phyloP scores from a whole-genome alignment of 2,113 vertebrate species.

The Stictonetta naevosa region DNA sequence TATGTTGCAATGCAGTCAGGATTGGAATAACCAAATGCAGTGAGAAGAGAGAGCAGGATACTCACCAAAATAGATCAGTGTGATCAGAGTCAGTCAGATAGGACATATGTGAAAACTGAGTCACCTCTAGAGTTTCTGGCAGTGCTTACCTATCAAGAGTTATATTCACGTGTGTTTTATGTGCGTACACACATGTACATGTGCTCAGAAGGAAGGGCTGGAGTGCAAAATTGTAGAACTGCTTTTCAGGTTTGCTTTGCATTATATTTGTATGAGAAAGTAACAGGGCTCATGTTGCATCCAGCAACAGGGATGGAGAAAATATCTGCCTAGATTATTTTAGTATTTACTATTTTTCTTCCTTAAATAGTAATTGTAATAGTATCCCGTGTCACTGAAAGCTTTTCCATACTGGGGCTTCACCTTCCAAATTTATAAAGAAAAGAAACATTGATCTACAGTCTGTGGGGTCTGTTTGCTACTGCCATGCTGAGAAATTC shows the following conservation, averaged over 20 bases:
- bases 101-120: background rate
- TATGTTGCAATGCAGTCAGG: conserved; percentile 46
- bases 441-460: background rate
- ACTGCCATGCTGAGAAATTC: background rate
- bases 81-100: background rate
- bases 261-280: background rate
- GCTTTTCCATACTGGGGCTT: background rate
- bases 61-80: background rate
- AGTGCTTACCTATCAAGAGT: background rate
- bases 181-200: background rate
- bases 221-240: background rate
- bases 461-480: background rate
- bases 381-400: background rate
- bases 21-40: background rate
- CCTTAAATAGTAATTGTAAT: background rate
- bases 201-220: background rate
- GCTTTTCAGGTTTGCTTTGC: background rate
- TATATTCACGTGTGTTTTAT: background rate
- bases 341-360: background rate
- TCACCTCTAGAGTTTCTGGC: background rate
- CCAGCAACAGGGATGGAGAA: background rate
- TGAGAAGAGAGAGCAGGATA: background rate
- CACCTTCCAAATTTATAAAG: background rate
- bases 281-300: background rate
- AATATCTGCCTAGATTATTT: background rate